Evolutionary conservation across 2,888 invertebrate genomes (phyloP).

Genomic region (Heliconius cydno): DNA sequence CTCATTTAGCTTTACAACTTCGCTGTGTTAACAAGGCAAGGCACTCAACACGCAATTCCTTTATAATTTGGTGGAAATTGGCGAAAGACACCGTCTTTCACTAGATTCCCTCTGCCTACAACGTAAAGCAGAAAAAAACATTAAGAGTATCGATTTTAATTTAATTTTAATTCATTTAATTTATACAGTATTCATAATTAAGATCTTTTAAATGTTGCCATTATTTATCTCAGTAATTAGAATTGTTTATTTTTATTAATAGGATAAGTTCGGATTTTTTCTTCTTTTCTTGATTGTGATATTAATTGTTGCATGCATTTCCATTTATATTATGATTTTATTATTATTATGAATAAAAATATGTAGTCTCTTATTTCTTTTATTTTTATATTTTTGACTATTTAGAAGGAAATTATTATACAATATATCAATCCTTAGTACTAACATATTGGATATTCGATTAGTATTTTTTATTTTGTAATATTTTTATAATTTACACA

Average conservation of each 20-base stretch:
- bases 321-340: not conserved
- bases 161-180: not conserved
- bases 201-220: not conserved
- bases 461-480: too few relatives aligned
- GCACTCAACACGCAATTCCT: too few relatives aligned
- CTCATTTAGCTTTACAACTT: too few relatives aligned
- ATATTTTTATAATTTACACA: too few relatives aligned
- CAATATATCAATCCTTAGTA: not conserved
- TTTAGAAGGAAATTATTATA: not conserved
- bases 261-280: not conserved
- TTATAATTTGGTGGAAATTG: too few relatives aligned
- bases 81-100: too few relatives aligned
- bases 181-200: not conserved
- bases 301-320: not conserved
- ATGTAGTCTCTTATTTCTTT: not conserved
- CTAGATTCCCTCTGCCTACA: too few relatives aligned
- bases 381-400: not conserved
- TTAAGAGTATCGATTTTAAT: not conserved
- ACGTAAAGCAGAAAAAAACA: too few relatives aligned
- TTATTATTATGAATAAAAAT: conserved; percentile 8
- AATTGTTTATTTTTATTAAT: not conserved
- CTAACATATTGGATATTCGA: not conserved
- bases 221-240: not conserved
- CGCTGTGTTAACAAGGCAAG: too few relatives aligned
- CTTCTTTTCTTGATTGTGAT: not conserved